These are phyloP conservation scores for Ptycholaimellus sp. DNA, from an alignment of 2,888 invertebrate species.

Conservation along the genomic window DNA sequence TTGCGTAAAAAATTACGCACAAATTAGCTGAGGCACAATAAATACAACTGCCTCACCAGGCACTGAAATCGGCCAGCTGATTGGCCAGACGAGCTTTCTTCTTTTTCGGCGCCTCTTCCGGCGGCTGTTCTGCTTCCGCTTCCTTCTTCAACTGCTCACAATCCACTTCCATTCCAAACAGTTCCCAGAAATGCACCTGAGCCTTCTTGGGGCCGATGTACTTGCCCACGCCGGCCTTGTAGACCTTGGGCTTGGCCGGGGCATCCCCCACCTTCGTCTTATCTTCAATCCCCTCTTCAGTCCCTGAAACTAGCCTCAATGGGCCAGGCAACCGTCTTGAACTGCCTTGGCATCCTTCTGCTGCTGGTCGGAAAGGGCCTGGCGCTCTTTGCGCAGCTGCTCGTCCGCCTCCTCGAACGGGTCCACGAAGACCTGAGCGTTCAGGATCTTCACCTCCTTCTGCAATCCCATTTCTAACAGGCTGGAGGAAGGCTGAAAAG, in stretches of 20 bases:
- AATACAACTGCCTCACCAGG: background rate
- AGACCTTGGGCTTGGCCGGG: conserved; percentile 43
- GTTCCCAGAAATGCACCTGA: too few relatives aligned
- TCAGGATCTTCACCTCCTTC: conserved; percentile 52
- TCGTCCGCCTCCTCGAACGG: conserved; percentile 82
- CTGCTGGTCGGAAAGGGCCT: conserved; percentile 37
- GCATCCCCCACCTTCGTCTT: conserved; percentile 20
- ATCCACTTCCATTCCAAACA: too few relatives aligned
- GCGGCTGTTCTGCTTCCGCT: background rate
- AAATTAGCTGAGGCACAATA: too few relatives aligned
- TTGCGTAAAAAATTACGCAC: too few relatives aligned
- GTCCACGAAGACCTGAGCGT: conserved; percentile 66
- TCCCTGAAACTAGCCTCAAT: conserved; percentile 2
- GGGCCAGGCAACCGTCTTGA: conserved; percentile 31
- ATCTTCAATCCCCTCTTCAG: conserved; percentile 8
- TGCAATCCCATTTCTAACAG: conserved; percentile 1
- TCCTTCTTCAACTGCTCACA: conserved; percentile 31
- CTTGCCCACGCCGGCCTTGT: conserved; percentile 61
- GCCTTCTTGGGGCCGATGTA: conserved; percentile 46
- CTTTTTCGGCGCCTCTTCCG: background rate
- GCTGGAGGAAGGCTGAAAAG: background rate
- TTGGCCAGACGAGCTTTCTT: background rate
- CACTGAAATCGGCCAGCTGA: background rate
- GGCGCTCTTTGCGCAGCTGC: conserved; percentile 34
- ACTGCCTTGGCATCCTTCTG: conserved; percentile 49